Percentiles rank a stretch among this genome's conserved stretches.
Evolutionary conservation across 1,140 invertebrate species (phyloP).

Genomic region (Zaprionus nigranus): DNA sequence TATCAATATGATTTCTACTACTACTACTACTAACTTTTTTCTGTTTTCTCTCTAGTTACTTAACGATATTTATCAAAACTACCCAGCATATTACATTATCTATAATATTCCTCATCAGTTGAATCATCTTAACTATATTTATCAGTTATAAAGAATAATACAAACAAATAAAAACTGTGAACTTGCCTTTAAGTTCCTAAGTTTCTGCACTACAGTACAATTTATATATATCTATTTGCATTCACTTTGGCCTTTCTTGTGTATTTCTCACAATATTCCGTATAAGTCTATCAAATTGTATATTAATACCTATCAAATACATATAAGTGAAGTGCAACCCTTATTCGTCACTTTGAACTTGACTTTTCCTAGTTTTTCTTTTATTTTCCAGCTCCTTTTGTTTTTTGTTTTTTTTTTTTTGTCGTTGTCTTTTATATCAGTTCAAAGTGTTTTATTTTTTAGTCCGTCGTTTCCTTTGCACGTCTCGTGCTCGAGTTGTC

Average conservation of each 20-base stretch:
- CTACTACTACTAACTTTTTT: background rate
- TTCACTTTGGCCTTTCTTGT: too few relatives aligned
- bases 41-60: background rate
- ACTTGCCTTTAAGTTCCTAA: too few relatives aligned
- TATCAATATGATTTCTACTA: background rate
- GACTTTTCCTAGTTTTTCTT: background rate
- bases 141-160: too few relatives aligned
- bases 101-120: background rate
- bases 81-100: too few relatives aligned
- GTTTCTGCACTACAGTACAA: too few relatives aligned
- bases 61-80: too few relatives aligned
- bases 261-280: too few relatives aligned
- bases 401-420: too few relatives aligned
- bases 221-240: too few relatives aligned
- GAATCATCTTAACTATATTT: background rate
- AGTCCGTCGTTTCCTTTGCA: slow-evolving; percentile 30
- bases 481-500: slow-evolving; percentile 71
- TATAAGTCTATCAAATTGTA: background rate
- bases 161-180: too few relatives aligned
- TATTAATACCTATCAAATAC: background rate
- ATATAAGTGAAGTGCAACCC: background rate
- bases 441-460: slow-evolving; percentile 63
- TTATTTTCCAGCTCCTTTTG: background rate
- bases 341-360: background rate
- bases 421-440: slow-evolving; percentile 62